Evolutionary conservation across 2,113 vertebrate genomes (phyloP), one percentile per base, ranked within the genome.

Genomic region (Pungitius pungitius): DNA sequence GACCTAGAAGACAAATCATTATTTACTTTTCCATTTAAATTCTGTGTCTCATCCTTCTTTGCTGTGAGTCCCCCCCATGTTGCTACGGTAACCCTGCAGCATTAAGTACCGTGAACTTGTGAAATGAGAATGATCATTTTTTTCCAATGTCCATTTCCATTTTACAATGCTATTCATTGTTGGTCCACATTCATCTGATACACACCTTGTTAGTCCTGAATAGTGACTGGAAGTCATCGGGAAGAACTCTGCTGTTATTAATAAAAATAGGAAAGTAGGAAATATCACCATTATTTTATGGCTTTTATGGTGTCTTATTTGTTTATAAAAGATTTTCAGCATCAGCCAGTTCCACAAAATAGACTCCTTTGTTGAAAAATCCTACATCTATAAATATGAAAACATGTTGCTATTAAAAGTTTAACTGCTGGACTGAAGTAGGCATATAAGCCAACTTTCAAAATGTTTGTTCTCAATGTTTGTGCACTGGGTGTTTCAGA

Each of bases 81-180:
- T 80, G 17, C 49, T 18, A 68, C 58, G 51, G 69, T 58, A 22
- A 63, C 63, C 2, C 30, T 30, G 35, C 52, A 39, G 9, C 27
- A 15, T 55, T 26, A 71, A 70, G 75, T 39, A 18, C 27, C 3
- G 37, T 35, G 1, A 58, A 40, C 11, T 10, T 30, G 39, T 43
- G 18, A 63, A 63, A 20, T 45, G 1, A 39, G 37, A 20, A 57
- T 35, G 52, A 15, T 55, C 22, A 55, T 30, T 27, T 51, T 11
- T 39, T 11, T 27, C 4, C 9, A 30, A 56, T 17, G 47, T 42
- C 24, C 37, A 14, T 37, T 56, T 62, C 33, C 22, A 64, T 58
- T 65, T 30, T 22, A 12, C 22, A 30, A 3, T 39, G n/a, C 6
- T 26, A 18, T 24, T 39, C 8, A 37, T 20, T 57, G 27, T 57